Conservation (phyloP, 2,797 vertebrate species). For the Gallinago stenura region DNA sequence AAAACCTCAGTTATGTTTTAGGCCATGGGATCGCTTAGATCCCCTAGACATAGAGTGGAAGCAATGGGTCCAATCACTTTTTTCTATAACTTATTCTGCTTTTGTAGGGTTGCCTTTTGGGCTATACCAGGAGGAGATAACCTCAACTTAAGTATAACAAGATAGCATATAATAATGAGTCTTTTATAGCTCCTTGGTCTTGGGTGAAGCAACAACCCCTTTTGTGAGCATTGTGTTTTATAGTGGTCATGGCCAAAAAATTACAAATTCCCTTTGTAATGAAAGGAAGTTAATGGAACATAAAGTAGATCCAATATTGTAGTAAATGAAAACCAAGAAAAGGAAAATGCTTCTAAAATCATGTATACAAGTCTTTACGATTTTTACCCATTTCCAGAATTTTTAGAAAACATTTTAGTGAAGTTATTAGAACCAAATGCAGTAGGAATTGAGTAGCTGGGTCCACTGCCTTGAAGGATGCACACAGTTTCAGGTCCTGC, state of each 20-base stretch:
- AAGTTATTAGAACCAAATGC: not conserved
- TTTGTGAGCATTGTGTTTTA: not conserved
- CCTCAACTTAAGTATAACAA: not conserved
- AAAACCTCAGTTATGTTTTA: not conserved
- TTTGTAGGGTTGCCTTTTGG: not conserved
- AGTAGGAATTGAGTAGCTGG: not conserved
- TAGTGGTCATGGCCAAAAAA: not conserved
- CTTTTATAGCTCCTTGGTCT: not conserved
- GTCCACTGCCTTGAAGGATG: not conserved
- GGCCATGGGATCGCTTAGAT: not conserved
- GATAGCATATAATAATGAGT: not conserved
- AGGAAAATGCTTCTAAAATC: not conserved
- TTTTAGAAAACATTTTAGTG: not conserved
- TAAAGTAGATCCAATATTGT: not conserved
- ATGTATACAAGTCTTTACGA: not conserved
- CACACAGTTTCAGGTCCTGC: not conserved
- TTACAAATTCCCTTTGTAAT: not conserved
- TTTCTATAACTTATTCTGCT: not conserved
- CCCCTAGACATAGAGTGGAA: not conserved
- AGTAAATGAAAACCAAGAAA: not conserved
- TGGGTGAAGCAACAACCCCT: not conserved
- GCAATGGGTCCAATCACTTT: not conserved
- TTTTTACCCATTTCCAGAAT: not conserved
- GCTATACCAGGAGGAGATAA: too few relatives aligned
- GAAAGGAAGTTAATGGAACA: not conserved